Conservation (phyloP, 2,797 vertebrate species). For the Sebastes variabilis region DNA sequence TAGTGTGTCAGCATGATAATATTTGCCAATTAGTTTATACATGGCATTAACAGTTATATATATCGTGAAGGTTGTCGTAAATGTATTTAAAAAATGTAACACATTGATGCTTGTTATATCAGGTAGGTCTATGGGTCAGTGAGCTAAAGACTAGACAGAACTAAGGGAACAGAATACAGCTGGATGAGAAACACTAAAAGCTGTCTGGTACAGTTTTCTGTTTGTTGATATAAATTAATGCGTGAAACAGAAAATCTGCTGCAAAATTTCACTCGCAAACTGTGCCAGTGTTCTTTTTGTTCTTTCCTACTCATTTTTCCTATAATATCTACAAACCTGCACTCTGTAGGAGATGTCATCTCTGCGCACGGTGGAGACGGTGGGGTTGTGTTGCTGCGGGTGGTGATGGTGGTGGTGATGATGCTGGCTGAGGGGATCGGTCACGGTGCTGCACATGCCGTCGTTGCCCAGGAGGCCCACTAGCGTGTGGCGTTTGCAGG, state of each 20-base stretch:
- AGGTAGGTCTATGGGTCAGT: neutral
- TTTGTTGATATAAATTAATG: neutral
- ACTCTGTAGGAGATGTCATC: slow-evolving; percentile 97
- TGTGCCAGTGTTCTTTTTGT: neutral
- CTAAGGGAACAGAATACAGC: neutral
- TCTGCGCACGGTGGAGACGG: slow-evolving; percentile 82
- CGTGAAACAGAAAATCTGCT: neutral
- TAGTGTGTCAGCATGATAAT: too few species aligned
- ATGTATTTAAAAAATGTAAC: neutral
- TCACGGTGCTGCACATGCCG: slow-evolving; percentile 70
- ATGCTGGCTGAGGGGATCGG: slow-evolving; percentile 76
- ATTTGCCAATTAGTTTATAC: too few species aligned
- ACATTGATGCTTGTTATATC: neutral
- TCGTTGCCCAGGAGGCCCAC: slow-evolving; percentile 94
- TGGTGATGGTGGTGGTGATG: slow-evolving; percentile 80
- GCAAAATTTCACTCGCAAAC: neutral
- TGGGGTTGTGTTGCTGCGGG: slow-evolving; percentile 85
- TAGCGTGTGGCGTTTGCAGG: slow-evolving; percentile 93
- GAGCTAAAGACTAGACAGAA: neutral
- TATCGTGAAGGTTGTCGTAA: neutral
- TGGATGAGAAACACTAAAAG: neutral
- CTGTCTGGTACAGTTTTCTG: neutral
- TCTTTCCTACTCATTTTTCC: too few species aligned
- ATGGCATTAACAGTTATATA: too few species aligned
- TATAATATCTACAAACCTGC: slow-evolving; percentile 80